These are phyloP conservation scores for Papilio xuthus DNA, from an alignment of 1,140 invertebrate genomes.

Conservation along the genomic window DNA sequence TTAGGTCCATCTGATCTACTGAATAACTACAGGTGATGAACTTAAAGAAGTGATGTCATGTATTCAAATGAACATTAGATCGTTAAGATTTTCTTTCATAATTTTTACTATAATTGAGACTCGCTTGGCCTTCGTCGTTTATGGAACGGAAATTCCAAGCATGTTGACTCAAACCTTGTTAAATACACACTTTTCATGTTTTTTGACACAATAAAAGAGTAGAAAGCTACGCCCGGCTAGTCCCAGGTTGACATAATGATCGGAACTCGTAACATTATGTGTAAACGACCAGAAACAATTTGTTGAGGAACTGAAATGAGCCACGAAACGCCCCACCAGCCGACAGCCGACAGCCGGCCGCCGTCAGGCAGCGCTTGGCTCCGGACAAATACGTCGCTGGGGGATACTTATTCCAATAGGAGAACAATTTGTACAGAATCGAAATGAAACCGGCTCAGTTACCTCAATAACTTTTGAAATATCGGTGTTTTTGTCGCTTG, in stretches of 20 bases:
- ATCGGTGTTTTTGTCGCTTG: not conserved
- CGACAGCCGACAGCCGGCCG: not conserved
- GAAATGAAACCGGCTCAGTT: too few species aligned
- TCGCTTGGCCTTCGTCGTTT: not conserved
- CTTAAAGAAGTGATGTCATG: too few species aligned
- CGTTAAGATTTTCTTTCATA: too few species aligned
- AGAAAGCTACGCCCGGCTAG: not conserved
- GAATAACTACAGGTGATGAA: too few species aligned
- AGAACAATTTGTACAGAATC: not conserved
- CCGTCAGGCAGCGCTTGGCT: not conserved
- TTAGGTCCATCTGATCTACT: too few species aligned
- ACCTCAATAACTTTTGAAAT: not conserved
- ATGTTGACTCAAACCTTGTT: too few species aligned
- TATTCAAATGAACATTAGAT: too few species aligned
- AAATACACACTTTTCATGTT: not conserved
- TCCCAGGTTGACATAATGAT: not conserved
- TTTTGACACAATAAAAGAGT: not conserved
- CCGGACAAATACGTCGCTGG: not conserved
- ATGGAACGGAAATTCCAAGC: too few species aligned
- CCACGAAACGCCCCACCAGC: not conserved
- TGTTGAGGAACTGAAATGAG: not conserved
- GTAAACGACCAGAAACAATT: not conserved
- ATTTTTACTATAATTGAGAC: too few species aligned
- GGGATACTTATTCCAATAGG: not conserved
- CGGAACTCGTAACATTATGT: not conserved